These are phyloP conservation scores for Theodoxus fluviatilis DNA, from an alignment of 2,888 invertebrate genomes.

Conservation along the genomic window DNA sequence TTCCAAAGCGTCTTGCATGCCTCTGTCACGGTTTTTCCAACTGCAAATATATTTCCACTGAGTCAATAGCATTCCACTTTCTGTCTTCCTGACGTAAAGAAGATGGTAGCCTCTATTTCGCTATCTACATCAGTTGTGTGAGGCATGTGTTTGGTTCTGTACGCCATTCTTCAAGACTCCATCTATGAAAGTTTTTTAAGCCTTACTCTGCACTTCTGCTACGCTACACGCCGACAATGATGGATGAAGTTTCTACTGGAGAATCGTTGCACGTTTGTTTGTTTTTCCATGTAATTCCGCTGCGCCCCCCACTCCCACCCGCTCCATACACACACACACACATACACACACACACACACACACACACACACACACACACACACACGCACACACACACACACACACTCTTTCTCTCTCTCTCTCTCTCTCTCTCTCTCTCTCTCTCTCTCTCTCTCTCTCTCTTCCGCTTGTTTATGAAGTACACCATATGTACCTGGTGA, in stretches of 20 bases:
- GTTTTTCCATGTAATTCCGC: not conserved
- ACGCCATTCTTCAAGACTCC: no score
- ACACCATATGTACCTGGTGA: not conserved
- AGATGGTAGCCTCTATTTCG: no score
- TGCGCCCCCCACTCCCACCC: not conserved
- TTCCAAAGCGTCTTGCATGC: no score
- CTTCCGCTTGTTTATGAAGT: not conserved
- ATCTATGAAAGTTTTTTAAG: no score
- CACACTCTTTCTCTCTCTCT: conserved; percentile 6
- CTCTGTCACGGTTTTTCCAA: no score
- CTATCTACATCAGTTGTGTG: no score
- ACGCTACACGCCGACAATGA: not conserved
- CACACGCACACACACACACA: conserved; percentile 21
- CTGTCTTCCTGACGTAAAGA: no score
- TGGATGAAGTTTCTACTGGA: not conserved
- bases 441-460: conserved; percentile 6
- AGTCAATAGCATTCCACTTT: no score
- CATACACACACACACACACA: conserved; percentile 18
- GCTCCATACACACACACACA: not conserved
- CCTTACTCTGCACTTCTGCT: no score
- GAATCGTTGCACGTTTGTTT: not conserved
- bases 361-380: conserved; percentile 19
- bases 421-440: not conserved
- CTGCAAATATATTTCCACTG: no score
- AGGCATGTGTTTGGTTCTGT: no score